Evolutionary conservation across 2,113 vertebrate genomes (phyloP), one percentile per base, ranked within the genome.

Genomic region (Saguinus imperator): DNA sequence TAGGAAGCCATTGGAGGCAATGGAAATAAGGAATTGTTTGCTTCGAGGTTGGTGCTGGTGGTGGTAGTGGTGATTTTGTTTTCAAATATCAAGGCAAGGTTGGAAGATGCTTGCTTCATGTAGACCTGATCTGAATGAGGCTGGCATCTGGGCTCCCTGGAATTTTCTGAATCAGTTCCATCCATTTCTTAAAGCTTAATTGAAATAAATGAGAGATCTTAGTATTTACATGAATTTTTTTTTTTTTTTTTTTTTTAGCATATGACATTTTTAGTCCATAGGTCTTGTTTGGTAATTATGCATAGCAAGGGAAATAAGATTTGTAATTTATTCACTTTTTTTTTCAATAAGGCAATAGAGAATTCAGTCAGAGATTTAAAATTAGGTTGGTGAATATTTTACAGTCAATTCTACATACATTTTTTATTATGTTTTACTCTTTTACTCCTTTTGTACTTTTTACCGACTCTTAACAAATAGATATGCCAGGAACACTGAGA

Each of bases 351-450:
- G 83, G 52, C 87, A 97, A 61, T 89, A 95, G 61, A 97, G 21
- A 96, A 57, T 96, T 95, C 32, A 94, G 45, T 84, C 48, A 88
- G 89, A 91, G 27, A 80, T 91, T 83, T 96, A 92, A 92, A 97
- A 96, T 95, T 91, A 95, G 23, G 6, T 94, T 91, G 75, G 25
- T 83, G 52, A 87, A 92, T 94, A 73, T 94, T 97, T 98, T 86
- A 27, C 88, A 87, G 20, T 96, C 86, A 96, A 91, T 95, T 86
- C 57, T 93, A 64, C 57, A 92, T 21, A 91, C 45, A 77, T 79
- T 91, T 94, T 91, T 73, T 72, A 35, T 96, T 87, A 58, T 37
- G 82, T 52, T 95, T 96, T 96, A 37, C 17, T 93, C 50, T 52
- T 94, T 96, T 96, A 37, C 17, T 93, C 50, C 52, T 93, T 96